Evolutionary conservation across 2,113 vertebrate genomes (phyloP), one percentile per base, ranked within the genome.

Genomic region (Beaufortia kweichowensis): DNA sequence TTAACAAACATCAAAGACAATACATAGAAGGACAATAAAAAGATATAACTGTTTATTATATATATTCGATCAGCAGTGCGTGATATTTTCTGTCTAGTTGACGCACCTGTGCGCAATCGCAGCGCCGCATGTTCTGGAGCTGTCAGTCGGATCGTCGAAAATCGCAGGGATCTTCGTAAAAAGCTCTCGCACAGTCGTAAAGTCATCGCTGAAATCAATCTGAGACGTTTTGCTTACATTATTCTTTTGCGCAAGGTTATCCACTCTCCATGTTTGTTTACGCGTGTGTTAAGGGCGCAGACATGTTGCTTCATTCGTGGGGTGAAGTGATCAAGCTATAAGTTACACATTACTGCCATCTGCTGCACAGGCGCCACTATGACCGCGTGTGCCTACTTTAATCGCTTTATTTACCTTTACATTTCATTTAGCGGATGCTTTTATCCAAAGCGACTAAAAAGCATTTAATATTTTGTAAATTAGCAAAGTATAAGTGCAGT

Each of bases 291-390:
- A 55, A 75, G 86, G 74, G 70, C 17, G 89, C 77, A 33, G 84
- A 87, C 92, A 93, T 92, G 43, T 85, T 89, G 77, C 2, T 85
- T 77, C 56, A n/a, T 78, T 72, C 82, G 81, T 64, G 88, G 48
- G 55, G 5, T 9, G 55, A 0, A 2, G 19, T 82, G 83, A 83
- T 81, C 73, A n/a, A 48, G 12, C 50, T 57, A 17, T 26, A 19
- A 57, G 12, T 15, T 61, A 21, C 57, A 61, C 39, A 21, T 26
- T 31, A 74, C 71, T 61, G 71, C 71, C 71, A 61, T 48, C 71
- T 74, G 26, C 39, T 74, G 71, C 10, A 29, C 57, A 31, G 70
- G 70, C 24, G 35, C 31, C 10, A 10, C 26, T 17, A 17, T 15
- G 23, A 6, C 11, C 2, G 3, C 17, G 8, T n/a, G 11, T 39